phyloP scores from a whole-genome alignment of 2,888 invertebrate species.

The Meganola albula region DNA sequence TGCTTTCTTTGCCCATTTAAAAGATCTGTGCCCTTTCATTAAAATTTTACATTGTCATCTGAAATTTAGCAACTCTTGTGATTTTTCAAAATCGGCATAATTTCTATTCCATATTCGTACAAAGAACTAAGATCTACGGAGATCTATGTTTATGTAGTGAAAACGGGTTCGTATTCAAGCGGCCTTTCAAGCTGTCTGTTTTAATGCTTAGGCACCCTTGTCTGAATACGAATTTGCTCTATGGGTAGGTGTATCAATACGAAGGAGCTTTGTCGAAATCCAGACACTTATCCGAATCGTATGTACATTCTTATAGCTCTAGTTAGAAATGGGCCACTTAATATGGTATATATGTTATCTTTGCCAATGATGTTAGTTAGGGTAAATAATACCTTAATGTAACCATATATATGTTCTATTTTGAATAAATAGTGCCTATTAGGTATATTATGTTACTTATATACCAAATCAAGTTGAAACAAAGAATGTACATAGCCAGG shows the following conservation, averaged over 20 bases:
- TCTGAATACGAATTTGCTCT: not conserved
- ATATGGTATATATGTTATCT: too few species aligned
- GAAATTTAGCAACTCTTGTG: not conserved
- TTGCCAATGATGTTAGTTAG: too few species aligned
- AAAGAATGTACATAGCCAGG: too few species aligned
- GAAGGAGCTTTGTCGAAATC: not conserved
- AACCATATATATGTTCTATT: too few species aligned
- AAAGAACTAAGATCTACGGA: conserved; percentile 2
- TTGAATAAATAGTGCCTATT: too few species aligned
- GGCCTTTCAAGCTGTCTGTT: conserved; percentile 1
- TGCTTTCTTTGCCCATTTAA: conserved; percentile 49
- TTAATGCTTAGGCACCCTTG: not conserved
- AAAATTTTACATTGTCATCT: conserved; percentile 11
- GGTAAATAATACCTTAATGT: too few species aligned
- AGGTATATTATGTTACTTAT: too few species aligned
- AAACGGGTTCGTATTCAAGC: conserved; percentile 5
- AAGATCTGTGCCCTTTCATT: conserved; percentile 37
- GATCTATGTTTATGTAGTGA: conserved; percentile 24
- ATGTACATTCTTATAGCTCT: not conserved
- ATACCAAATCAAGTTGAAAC: too few species aligned
- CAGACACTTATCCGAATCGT: not conserved
- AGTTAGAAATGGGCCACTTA: too few species aligned
- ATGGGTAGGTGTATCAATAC: not conserved
- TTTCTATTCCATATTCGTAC: not conserved
- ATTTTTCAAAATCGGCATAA: too few species aligned